A percentile compares a stretch with the other conserved stretches of the same genome.
Evolutionary conservation across 1,140 invertebrate species (phyloP).

Genomic region (Drosophila kepulauana): DNA sequence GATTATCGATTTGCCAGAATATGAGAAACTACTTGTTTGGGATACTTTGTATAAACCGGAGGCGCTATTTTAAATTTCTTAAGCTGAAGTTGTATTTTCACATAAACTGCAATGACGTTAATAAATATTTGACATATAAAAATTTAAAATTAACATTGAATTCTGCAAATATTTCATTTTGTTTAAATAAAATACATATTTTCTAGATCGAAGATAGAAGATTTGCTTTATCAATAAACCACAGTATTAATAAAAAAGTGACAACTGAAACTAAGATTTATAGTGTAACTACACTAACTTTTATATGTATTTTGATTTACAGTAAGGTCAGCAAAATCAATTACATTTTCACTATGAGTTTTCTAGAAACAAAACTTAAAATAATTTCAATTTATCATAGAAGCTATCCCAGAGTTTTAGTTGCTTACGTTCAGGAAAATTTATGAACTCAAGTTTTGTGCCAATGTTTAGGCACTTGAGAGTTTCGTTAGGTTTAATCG

Average conservation of each 20-base stretch:
- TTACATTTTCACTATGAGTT: neutral
- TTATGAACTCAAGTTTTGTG: constrained; percentile 61
- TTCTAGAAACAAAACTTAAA: neutral
- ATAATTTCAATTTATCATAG: constrained; percentile 56
- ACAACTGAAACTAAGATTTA: neutral
- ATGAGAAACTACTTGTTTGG: constrained; percentile 85
- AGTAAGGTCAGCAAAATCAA: neutral
- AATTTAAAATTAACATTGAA: neutral
- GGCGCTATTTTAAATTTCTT: constrained; percentile 19
- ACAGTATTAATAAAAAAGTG: neutral
- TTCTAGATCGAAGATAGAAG: no score
- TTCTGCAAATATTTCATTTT: no score
- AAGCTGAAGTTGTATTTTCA: neutral
- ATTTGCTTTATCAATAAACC: neutral
- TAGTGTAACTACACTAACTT: neutral
- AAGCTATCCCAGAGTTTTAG: constrained; percentile 84
- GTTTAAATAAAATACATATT: no score
- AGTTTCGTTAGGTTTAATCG: constrained; percentile 31
- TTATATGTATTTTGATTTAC: neutral
- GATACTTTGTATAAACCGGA: constrained; percentile 69
- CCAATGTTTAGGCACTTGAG: constrained; percentile 84
- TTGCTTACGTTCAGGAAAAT: constrained; percentile 81
- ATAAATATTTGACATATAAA: no score
- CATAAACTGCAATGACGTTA: no score
- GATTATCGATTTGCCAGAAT: constrained; percentile 81